Evolutionary conservation across 2,888 invertebrate species (phyloP).

Genomic region (Eugnorisma glareosa): DNA sequence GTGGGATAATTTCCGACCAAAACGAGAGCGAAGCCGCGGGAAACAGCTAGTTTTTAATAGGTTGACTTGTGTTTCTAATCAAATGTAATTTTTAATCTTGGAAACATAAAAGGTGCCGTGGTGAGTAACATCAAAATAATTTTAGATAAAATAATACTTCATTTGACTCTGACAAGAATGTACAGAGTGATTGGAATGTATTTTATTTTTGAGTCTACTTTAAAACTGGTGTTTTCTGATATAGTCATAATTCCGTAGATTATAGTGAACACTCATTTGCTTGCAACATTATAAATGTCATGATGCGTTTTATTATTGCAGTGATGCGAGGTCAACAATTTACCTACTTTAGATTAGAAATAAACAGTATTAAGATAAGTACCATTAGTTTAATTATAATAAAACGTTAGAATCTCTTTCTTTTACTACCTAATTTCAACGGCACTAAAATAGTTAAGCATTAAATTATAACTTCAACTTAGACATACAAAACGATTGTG

Average conservation of each 20-base stretch:
- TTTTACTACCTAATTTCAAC: neutral
- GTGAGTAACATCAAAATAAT: neutral
- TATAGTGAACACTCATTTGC: neutral
- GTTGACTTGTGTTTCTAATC: too few species aligned
- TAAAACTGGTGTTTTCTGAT: neutral
- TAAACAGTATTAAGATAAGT: accelerated
- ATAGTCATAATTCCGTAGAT: neutral
- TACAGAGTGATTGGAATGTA: neutral
- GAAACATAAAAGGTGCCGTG: neutral
- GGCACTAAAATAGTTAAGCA: neutral
- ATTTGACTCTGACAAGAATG: neutral
- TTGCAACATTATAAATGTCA: conserved; percentile 45
- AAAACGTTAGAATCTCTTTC: neutral
- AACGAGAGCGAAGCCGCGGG: too few species aligned
- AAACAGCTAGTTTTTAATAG: too few species aligned
- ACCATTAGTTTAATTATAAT: neutral
- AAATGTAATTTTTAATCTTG: neutral
- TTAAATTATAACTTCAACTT: neutral
- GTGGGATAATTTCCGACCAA: too few species aligned
- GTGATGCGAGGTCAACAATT: neutral
- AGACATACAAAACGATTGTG: neutral
- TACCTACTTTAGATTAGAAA: neutral
- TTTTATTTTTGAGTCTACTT: neutral
- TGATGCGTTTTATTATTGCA: conserved; percentile 57
- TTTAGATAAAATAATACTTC: neutral